Conservation (phyloP, 2,888 invertebrate species). For the Luffia ferchaultella region DNA sequence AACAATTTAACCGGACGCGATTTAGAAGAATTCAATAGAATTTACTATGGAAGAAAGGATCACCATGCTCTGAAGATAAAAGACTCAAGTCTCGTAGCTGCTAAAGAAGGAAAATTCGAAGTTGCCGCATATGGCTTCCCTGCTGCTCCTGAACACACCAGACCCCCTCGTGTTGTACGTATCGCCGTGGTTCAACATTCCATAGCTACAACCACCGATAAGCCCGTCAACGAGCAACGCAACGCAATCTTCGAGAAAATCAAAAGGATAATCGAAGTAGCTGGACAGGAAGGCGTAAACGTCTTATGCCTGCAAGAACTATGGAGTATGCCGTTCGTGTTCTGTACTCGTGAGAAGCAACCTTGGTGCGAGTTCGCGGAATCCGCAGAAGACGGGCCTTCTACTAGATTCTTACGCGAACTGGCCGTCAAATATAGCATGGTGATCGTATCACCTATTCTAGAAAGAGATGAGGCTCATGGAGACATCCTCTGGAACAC, state of each 20-base stretch:
- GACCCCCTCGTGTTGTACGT: slow-evolving; percentile 78
- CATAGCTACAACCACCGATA: slow-evolving; percentile 80
- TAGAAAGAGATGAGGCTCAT: slow-evolving; percentile 89
- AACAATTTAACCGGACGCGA: slow-evolving; percentile 48
- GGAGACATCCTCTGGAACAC: slow-evolving; percentile 96
- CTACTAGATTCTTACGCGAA: slow-evolving; percentile 82
- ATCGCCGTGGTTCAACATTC: slow-evolving; percentile 91
- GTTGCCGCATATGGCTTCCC: slow-evolving; percentile 53
- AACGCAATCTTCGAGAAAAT: slow-evolving; percentile 83
- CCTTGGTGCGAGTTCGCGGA: slow-evolving; percentile 99
- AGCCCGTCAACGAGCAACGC: slow-evolving; percentile 80
- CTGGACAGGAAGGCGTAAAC: slow-evolving; percentile 85
- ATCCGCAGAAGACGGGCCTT: slow-evolving; percentile 86
- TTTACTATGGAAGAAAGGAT: slow-evolving; percentile 47
- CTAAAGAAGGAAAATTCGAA: slow-evolving; percentile 64
- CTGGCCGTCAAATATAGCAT: slow-evolving; percentile 86
- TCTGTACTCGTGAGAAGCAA: slow-evolving; percentile 95
- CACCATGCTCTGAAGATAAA: slow-evolving; percentile 43
- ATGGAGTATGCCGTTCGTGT: slow-evolving; percentile 99
- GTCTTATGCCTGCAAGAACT: slow-evolving; percentile 96
- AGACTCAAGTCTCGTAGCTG: slow-evolving; percentile 58
- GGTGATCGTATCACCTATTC: slow-evolving; percentile 94
- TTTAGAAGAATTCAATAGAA: slow-evolving; percentile 53
- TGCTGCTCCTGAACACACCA: slow-evolving; percentile 53
- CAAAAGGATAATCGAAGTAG: slow-evolving; percentile 79